These are phyloP conservation scores for Cichladusa arquata DNA, from an alignment of 2,113 vertebrate species.

Conservation along the genomic window DNA sequence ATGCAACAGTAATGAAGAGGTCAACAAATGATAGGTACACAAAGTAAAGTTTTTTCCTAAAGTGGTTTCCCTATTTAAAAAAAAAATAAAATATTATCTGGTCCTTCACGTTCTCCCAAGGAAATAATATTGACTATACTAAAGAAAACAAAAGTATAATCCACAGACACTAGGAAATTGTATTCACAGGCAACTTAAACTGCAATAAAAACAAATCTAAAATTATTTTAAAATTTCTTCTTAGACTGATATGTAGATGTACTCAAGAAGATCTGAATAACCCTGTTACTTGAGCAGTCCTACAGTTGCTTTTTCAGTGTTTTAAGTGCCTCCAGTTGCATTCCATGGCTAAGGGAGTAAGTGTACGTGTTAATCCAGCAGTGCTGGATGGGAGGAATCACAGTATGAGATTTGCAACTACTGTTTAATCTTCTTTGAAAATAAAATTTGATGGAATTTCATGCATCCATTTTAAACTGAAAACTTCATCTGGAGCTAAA, in stretches of 20 bases:
- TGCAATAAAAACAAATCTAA: neutral
- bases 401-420: neutral
- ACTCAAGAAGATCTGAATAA: neutral
- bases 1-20: neutral
- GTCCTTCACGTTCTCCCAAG: neutral
- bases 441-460: neutral
- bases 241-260: neutral
- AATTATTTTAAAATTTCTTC: neutral
- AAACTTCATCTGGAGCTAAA: neutral
- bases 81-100: neutral
- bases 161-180: neutral
- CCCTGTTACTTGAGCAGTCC: neutral
- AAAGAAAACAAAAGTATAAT: neutral
- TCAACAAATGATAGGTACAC: neutral
- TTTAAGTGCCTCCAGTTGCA: neutral
- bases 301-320: accelerated
- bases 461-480: neutral
- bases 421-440: neutral
- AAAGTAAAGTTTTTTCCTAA: neutral
- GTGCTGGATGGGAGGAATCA: neutral
- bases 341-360: neutral
- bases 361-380: accelerated
- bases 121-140: neutral
- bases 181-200: neutral
- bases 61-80: neutral